These are phyloP conservation scores for Climacteris rufus DNA, from an alignment of 2,113 vertebrate species.

Conservation along the genomic window DNA sequence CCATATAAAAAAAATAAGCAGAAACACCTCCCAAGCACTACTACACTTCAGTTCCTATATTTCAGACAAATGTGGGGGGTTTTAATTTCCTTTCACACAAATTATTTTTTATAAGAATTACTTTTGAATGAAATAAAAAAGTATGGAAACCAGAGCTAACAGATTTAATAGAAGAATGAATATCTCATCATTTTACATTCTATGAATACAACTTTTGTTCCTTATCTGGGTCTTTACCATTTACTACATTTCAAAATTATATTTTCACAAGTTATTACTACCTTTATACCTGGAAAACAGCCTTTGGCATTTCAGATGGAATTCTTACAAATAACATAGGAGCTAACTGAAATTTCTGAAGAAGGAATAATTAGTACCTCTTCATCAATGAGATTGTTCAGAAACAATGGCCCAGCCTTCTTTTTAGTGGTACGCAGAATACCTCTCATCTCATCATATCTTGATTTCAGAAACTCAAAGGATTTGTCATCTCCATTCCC, in stretches of 20 bases:
- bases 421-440: background rate
- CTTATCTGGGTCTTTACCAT: background rate
- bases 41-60: background rate
- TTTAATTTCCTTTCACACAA: background rate
- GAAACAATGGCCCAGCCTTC: background rate
- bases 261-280: background rate
- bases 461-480: background rate
- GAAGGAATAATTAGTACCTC: background rate
- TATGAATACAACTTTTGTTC: background rate
- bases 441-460: fast-evolving
- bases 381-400: background rate
- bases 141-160: background rate
- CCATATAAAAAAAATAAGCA: background rate
- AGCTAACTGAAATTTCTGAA: background rate
- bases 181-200: background rate
- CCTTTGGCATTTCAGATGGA: background rate
- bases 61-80: background rate
- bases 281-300: background rate
- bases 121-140: background rate
- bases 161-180: background rate
- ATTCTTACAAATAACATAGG: background rate
- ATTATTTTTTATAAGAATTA: background rate
- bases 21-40: background rate
- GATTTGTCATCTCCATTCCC: background rate
- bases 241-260: background rate